phyloP scores from a whole-genome alignment of 1,140 invertebrate species.

The Teleogryllus occipitalis region DNA sequence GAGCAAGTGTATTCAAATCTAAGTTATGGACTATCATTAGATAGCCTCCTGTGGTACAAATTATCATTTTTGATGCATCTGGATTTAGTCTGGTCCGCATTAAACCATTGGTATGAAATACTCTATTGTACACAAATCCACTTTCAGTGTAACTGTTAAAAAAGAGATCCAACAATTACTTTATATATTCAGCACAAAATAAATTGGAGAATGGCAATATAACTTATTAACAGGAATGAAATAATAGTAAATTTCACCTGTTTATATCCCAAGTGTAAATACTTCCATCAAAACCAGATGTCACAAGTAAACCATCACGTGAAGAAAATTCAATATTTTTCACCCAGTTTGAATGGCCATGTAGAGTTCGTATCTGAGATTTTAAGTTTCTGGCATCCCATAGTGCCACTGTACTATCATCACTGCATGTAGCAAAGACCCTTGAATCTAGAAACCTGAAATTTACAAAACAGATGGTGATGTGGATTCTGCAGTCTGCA shows the following conservation, averaged over 20 bases:
- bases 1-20: slow-evolving; percentile 64
- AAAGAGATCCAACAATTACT: slow-evolving; percentile 8
- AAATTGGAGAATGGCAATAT: no score
- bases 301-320: slow-evolving; percentile 75
- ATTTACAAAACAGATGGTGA: slow-evolving; percentile 21
- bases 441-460: slow-evolving; percentile 76
- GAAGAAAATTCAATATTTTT: slow-evolving; percentile 92
- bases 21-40: slow-evolving; percentile 85
- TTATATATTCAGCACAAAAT: no score
- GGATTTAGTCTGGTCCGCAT: slow-evolving; percentile 84
- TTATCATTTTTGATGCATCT: slow-evolving; percentile 76
- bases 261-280: slow-evolving; percentile 94
- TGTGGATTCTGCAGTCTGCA: not conserved
- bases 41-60: slow-evolving; percentile 82
- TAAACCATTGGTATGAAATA: slow-evolving; percentile 73
- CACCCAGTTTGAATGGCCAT: slow-evolving; percentile 90
- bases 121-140: slow-evolving; percentile 66
- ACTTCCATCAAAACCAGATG: slow-evolving; percentile 86
- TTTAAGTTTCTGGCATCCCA: slow-evolving; percentile 86
- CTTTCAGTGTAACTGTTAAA: slow-evolving; percentile 56
- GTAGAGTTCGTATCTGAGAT: slow-evolving; percentile 61
- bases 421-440: slow-evolving; percentile 87
- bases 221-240: not conserved
- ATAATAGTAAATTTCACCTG: slow-evolving; percentile 42
- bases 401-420: slow-evolving; percentile 83